phyloP scores from a whole-genome alignment of 2,797 vertebrate genomes.

The Apodemus agrarius region DNA sequence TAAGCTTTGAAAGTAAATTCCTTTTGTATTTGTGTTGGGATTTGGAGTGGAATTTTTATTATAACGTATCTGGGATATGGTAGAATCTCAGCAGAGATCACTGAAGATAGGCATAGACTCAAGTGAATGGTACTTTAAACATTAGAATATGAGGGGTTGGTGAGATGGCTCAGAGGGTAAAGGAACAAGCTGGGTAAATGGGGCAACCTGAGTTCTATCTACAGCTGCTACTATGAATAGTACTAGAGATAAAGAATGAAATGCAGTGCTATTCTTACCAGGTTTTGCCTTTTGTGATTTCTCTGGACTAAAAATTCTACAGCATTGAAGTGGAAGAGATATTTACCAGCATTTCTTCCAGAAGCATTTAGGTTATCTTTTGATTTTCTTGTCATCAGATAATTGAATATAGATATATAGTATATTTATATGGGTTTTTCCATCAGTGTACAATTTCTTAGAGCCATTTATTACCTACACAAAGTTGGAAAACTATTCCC shows the following conservation, averaged over 20 bases:
- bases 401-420: neutral
- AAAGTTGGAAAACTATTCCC: neutral
- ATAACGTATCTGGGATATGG: constrained; percentile 37
- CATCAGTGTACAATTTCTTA: neutral
- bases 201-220: neutral
- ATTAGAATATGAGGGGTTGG: neutral
- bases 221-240: neutral
- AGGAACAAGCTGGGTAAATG: neutral
- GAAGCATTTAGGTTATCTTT: neutral
- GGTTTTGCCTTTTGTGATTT: constrained; percentile 9
- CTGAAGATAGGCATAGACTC: neutral
- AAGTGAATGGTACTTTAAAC: constrained; percentile 27
- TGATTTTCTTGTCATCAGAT: constrained; percentile 10
- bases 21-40: constrained; percentile 19
- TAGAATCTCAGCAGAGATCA: neutral
- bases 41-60: neutral
- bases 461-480: neutral
- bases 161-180: neutral
- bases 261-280: neutral
- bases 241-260: neutral
- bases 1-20: neutral
- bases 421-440: neutral
- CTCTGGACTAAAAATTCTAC: constrained; percentile 10
- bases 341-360: neutral
- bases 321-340: constrained; percentile 1